phyloP scores from a whole-genome alignment of 1,140 invertebrate genomes.

The Apis mellifera region Amel_HAv3.1 CM009939.2:6607501-6608000 shows the following conservation, averaged over 20 bases:
- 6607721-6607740: conserved; percentile 39
- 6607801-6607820: conserved; percentile 24
- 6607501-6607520: not conserved
- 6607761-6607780: conserved; percentile 51
- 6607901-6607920: not conserved
- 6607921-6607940: not conserved
- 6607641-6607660: conserved; percentile 71
- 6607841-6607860: conserved; percentile 68
- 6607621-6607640: conserved; percentile 68
- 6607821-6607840: conserved; percentile 61
- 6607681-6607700: conserved; percentile 63
- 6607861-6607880: conserved; percentile 3
- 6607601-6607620: conserved; percentile 66
- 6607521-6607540: not conserved
- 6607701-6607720: conserved; percentile 52
- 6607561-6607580: conserved; percentile 55
- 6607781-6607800: not conserved
- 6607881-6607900: not conserved
- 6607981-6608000: conserved; percentile 48
- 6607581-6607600: conserved; percentile 62
- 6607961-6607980: conserved; percentile 24
- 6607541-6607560: conserved; percentile 36
- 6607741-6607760: conserved; percentile 28
- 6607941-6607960: not conserved
- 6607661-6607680: conserved; percentile 70